Evolutionary conservation across 2,797 vertebrate genomes (phyloP).

Genomic region (Remorina albescens): DNA sequence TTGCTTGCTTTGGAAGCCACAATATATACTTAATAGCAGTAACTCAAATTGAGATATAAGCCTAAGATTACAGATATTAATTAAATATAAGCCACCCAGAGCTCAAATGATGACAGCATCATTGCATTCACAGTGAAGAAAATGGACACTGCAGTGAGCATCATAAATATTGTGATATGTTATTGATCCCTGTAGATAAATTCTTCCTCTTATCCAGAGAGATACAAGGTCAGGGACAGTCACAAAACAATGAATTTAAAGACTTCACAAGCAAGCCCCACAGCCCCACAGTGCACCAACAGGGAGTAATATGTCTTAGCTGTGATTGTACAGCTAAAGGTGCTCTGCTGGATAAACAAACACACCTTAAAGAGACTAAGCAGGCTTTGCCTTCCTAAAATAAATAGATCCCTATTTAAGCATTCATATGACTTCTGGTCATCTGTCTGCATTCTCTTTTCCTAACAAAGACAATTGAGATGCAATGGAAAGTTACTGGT

Average conservation of each 20-base stretch:
- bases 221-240: conserved; percentile 55
- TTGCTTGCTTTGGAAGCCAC: conserved; percentile 33
- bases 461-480: conserved; percentile 28
- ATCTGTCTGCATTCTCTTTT: conserved; percentile 28
- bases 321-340: neutral
- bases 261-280: conserved; percentile 21
- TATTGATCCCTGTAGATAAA: conserved; percentile 53
- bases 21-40: conserved; percentile 31
- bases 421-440: conserved; percentile 29
- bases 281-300: conserved; percentile 17
- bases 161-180: conserved; percentile 50
- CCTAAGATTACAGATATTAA: conserved; percentile 24
- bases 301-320: neutral
- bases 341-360: conserved; percentile 33
- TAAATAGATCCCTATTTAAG: conserved; percentile 27
- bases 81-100: conserved; percentile 37
- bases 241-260: conserved; percentile 40
- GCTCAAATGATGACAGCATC: conserved; percentile 28
- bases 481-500: conserved; percentile 73
- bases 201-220: conserved; percentile 18
- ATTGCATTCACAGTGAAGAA: conserved; percentile 23
- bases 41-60: conserved; percentile 42
- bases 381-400: conserved; percentile 5
- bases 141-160: conserved; percentile 34
- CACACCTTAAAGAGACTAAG: conserved; percentile 19